These are phyloP conservation scores for Capromys pilorides DNA, from an alignment of 2,797 vertebrate species.

Conservation along the genomic window DNA sequence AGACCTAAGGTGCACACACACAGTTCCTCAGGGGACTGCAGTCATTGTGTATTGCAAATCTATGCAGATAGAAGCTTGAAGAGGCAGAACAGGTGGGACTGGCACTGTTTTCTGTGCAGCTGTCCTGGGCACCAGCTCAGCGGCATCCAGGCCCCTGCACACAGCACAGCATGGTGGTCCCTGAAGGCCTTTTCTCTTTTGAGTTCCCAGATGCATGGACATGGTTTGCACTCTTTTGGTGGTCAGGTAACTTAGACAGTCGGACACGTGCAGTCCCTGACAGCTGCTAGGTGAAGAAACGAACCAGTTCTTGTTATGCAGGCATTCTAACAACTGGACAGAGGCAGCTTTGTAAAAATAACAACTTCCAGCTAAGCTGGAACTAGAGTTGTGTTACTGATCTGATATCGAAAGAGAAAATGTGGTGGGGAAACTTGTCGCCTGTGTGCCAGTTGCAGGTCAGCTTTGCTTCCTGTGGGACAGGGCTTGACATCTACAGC, in stretches of 20 bases:
- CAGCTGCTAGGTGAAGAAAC: not conserved
- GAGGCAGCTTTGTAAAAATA: not conserved
- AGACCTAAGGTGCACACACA: too few relatives aligned
- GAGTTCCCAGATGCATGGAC: slow-evolving; percentile 51
- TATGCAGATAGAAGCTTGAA: not conserved
- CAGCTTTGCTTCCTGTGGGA: accelerated
- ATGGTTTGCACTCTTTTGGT: slow-evolving; percentile 12
- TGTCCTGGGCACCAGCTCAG: not conserved
- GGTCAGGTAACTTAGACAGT: slow-evolving; percentile 69
- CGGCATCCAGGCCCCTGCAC: not conserved
- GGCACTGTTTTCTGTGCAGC: not conserved
- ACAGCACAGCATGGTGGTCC: not conserved
- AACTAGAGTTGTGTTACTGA: not conserved
- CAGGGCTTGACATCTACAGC: not conserved
- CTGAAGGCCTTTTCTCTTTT: not conserved
- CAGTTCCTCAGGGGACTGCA: not conserved
- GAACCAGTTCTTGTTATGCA: not conserved
- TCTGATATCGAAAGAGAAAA: not conserved
- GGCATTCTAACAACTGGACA: not conserved
- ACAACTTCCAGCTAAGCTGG: too few relatives aligned
- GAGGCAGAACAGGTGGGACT: not conserved
- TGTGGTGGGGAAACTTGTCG: not conserved
- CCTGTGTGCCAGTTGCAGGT: accelerated
- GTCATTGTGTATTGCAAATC: not conserved
- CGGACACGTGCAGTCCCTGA: slow-evolving; percentile 47